Percentiles rank a stretch among this genome's conserved stretches.
These are phyloP conservation scores for Gouania willdenowi DNA, from an alignment of 2,797 vertebrate genomes.

Conservation along the genomic window DNA sequence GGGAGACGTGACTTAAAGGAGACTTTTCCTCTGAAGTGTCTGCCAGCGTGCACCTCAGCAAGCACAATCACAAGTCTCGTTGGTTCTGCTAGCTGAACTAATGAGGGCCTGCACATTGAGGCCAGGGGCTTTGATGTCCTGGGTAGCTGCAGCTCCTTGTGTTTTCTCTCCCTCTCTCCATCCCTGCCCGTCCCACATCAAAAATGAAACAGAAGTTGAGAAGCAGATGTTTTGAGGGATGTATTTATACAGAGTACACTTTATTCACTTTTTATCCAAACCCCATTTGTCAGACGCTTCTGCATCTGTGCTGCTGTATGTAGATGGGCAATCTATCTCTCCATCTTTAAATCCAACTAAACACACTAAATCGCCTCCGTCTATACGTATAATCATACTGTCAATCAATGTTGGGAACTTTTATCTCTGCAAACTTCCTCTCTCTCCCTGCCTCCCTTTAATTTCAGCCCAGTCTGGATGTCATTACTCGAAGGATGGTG, in stretches of 20 bases:
- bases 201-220: conserved; percentile 77
- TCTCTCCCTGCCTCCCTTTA: conserved; percentile 61
- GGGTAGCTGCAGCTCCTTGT: conserved; percentile 81
- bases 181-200: conserved; percentile 80
- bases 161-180: conserved; percentile 76
- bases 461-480: conserved; percentile 77
- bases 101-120: conserved; percentile 79
- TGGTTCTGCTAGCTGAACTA: conserved; percentile 83
- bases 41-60: conserved; percentile 81
- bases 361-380: conserved; percentile 66
- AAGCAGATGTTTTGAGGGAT: conserved; percentile 82
- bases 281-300: conserved; percentile 49
- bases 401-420: conserved; percentile 69
- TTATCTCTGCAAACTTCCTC: conserved; percentile 71
- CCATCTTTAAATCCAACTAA: conserved; percentile 65
- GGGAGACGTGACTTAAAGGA: conserved; percentile 79
- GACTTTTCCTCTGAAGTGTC: conserved; percentile 80
- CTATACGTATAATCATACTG: conserved; percentile 71
- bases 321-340: conserved; percentile 39
- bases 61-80: conserved; percentile 81
- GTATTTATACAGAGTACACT: conserved; percentile 73
- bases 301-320: conserved; percentile 31
- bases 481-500: conserved; percentile 73
- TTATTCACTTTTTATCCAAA: conserved; percentile 57
- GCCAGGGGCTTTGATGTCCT: conserved; percentile 80